Evolutionary conservation across 2,113 vertebrate genomes (phyloP), one percentile per base, ranked within the genome.

Genomic region (Cairina moschata): DNA sequence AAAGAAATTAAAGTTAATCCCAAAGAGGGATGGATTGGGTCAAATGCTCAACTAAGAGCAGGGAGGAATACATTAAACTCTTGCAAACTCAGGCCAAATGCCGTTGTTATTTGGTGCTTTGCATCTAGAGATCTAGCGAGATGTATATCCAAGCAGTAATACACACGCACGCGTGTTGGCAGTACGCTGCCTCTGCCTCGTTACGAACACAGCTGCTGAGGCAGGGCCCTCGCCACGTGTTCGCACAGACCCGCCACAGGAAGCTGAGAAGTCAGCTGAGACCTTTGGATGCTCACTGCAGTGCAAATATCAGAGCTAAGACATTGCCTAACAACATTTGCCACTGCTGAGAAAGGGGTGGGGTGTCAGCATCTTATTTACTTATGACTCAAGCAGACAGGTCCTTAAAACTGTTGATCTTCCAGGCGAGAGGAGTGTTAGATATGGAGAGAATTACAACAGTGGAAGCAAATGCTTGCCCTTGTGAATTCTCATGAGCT

Each of bases 401-500:
- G 48, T 83, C 56, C 38, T 95, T 93, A 71, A 91, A 94, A 83
- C 56, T 88, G 52, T 90, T 88, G 72, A 80, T 93, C 68, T 81
- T 62, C 28, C 5, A 90, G 65, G 34, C 67, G 48, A 68, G 38
- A 55, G 42, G 68, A n/a, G 14, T 81, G 55, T 68, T 90, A 86
- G 76, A 42, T 78, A 72, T 15, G 38, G 72, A 88, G 38, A 90
- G 62, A 83, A 92, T 90, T 93, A 93, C 92, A 95, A 83, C 40
- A 78, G 65, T 90, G 81, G 94, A 91, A 95, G 94, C 44, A 93
- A 96, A 91, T 65, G 75, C 56, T 95, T 91, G 94, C 79, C 88
- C 90, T 83, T 91, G 90, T 93, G 90, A 96, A 94, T 95, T 88
- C 65, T 65, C 94, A 68, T 65, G 42, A 96, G 72, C 85, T 96